Conservation (phyloP, 2,888 invertebrate species). For the Tetragonisca angustula region DNA sequence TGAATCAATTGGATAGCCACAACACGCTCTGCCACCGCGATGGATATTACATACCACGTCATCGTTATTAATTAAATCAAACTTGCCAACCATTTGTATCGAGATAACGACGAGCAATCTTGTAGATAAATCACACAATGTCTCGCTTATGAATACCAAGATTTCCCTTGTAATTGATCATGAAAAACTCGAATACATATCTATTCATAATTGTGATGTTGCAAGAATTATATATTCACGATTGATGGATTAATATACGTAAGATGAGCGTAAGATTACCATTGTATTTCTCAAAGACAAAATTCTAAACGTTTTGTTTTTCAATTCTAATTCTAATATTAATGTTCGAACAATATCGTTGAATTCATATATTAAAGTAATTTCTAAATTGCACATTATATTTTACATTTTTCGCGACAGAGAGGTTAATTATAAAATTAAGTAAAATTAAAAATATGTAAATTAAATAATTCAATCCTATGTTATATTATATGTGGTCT, state of each 20-base stretch:
- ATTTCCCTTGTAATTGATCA: not conserved
- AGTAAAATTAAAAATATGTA: too few species aligned
- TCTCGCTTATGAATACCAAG: not conserved
- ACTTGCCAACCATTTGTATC: conserved; percentile 18
- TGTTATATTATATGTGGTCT: too few species aligned
- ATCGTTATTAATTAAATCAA: conserved; percentile 53
- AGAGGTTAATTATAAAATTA: too few species aligned
- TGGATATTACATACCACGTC: conserved; percentile 32
- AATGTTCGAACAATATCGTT: not conserved
- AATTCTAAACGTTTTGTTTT: not conserved
- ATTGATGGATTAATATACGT: not conserved
- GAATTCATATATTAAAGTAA: too few species aligned
- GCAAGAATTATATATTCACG: not conserved
- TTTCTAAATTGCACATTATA: too few species aligned
- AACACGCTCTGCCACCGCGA: conserved; percentile 29
- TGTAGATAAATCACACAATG: conserved; percentile 2
- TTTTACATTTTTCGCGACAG: too few species aligned
- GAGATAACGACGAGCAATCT: conserved; percentile 15
- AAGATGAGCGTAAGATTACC: not conserved
- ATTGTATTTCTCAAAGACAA: accelerated
- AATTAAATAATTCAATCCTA: too few species aligned
- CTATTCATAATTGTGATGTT: too few species aligned
- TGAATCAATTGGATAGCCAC: conserved; percentile 35
- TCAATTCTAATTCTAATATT: not conserved
- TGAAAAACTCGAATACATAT: not conserved